Evolutionary conservation across 64 coral and sea anemone genomes (phyloP), one percentile per base, ranked within the genome.

Genomic region (Dendronephthya gigantea): DNA sequence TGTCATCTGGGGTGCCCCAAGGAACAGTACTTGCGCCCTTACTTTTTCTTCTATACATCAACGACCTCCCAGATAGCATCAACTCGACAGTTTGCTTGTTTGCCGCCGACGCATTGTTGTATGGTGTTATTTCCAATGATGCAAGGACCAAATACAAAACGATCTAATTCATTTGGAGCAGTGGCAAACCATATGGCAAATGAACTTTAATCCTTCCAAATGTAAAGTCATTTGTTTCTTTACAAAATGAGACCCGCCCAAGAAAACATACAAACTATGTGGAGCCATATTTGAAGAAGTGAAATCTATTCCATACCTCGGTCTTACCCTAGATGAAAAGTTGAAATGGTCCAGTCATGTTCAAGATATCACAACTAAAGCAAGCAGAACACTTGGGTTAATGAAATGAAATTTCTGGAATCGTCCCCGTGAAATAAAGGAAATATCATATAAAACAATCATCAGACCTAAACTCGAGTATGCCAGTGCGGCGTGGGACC

Each of bases 261-360:
- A 75, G 83, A 34, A 48, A 33, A 33, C 84, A 37, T 58, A 81
- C 40, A n/a, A n/a, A 84, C 85, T 90, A 40, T 90, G 83, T 85
- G 68, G 88, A 85, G 22, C 81, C 39, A 68, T 87, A 4, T 40
- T 90, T 40, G 68, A 90, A 62, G 50, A 86, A 83, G 89, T 90
- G 45, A 83, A 86, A 59, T 86, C 83, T 59, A 32, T 59, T 51
- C 38, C 84, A 1, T 70, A 87, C 87, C 40, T 87, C 55, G 90
- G 55, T 11, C 55, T 87, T 25, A 13, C 83, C 37, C 56, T 87
- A 4, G 55, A 83, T 34, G 83, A 68, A 36, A 91, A 91, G 70
- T 58, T 91, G 81, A 88, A 27, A 41, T 87, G 79, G 55, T 83
- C 79, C 22, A 74, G 13, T 17, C 85, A 91, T 13, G 83, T 87